Evolutionary conservation across 2,888 invertebrate species (phyloP), one percentile per base, ranked within the genome.

Genomic region (Synanthedon formicaeformis): DNA sequence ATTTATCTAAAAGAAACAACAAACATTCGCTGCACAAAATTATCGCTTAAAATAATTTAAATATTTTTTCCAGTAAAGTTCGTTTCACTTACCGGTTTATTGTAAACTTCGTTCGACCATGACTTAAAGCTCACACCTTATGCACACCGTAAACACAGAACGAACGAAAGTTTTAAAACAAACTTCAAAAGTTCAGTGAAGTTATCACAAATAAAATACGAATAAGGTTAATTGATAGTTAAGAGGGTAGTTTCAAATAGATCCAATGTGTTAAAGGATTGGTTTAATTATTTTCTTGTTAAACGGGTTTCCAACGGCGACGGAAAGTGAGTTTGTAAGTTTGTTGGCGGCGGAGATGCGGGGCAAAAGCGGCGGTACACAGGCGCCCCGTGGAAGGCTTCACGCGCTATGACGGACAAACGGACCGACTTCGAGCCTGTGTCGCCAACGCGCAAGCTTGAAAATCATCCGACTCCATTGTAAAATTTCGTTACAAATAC

Each of bases 81-180:
- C 70, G 73, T 80, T 78, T 77, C 67, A 83, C 85, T 82, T 84
- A 84, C 84, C 84, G 81, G 83, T 85, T 85, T 80, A 82, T 66
- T 66, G 72, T 73, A 75, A 72, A 76, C 75, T 76, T 74, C 69
- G 76, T 70, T 71, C 78, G 74, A 77, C 73, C 79, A 81, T 83
- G 68, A 75, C 73, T 73, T 69, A 61, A 65, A 76, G 72, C 69
- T 72, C 67, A 71, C 73, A 74, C 69, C 23, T 23, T 12, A 74
- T 67, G 66, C 71, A 75, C 71, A 71, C 53, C 48, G 53, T 11
- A 23, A 12, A 53, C 12, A 51, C 67, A 61, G 65, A 60, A 53
- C 57, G 63, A 63, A 59, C 64, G 63, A 65, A 65, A 69, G 65
- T 66, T 72, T 71, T 66, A 68, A 72, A 75, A 79, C 75, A 79